Conservation (phyloP, 2,888 invertebrate species). For the Campoletis raptor region DNA sequence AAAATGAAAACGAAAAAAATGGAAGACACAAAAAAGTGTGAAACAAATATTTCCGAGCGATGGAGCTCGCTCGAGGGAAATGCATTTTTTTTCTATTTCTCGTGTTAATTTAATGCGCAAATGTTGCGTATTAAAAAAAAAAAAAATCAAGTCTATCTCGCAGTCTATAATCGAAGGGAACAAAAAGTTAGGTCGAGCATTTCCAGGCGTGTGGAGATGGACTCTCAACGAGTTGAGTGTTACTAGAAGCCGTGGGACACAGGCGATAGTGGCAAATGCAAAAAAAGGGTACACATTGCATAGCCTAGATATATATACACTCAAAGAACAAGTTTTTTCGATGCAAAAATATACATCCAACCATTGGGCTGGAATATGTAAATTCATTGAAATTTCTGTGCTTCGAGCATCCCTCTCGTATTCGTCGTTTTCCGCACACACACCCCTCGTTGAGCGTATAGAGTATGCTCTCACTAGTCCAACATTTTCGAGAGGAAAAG, state of each 20-base stretch:
- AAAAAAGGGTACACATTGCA: conserved; percentile 21
- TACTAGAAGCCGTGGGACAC: conserved; percentile 38
- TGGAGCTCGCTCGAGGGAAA: conserved; percentile 2
- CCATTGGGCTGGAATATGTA: conserved; percentile 63
- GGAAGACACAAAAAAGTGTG: conserved; percentile 1
- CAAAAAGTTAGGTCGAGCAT: conserved; percentile 33
- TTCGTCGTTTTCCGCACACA: conserved; percentile 39
- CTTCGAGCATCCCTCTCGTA: conserved; percentile 52
- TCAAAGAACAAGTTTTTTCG: conserved; percentile 47
- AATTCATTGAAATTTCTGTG: conserved; percentile 69
- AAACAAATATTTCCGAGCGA: neutral
- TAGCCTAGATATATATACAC: neutral
- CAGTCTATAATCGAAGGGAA: conserved; percentile 53
- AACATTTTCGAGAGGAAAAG: conserved; percentile 49
- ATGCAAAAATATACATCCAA: conserved; percentile 66
- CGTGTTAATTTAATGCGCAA: conserved; percentile 45
- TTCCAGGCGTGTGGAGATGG: conserved; percentile 36
- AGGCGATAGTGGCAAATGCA: conserved; percentile 40
- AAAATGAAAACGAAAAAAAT: neutral
- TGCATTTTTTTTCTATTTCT: conserved; percentile 60
- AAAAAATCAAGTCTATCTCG: conserved; percentile 57
- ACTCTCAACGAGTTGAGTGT: conserved; percentile 48
- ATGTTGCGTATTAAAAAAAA: conserved; percentile 38
- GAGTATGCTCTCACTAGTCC: conserved; percentile 33
- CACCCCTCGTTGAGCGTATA: conserved; percentile 12